Evolutionary conservation across 2,888 invertebrate genomes (phyloP).

Genomic region (Zaprionus obscuricornis): DNA sequence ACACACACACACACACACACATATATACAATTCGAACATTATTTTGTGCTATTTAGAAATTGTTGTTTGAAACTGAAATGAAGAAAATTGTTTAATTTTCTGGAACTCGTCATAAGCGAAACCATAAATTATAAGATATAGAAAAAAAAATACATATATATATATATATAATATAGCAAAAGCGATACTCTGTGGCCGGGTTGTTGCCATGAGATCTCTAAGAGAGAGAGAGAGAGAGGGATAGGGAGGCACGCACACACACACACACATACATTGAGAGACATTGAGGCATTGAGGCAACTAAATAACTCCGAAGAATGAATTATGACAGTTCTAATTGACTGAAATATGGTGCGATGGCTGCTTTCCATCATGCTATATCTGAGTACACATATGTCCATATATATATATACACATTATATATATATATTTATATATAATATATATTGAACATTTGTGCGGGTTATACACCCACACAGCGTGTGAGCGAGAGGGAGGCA

Average conservation of each 20-base stretch:
- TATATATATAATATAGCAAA: conserved; percentile 6
- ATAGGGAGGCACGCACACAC: conserved; percentile 2
- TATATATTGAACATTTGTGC: conserved; percentile 38
- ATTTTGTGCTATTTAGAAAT: conserved; percentile 39
- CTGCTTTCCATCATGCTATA: conserved; percentile 81
- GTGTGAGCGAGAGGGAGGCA: conserved; percentile 13
- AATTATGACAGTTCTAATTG: conserved; percentile 83
- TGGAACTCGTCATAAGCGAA: conserved; percentile 82
- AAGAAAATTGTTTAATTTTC: conserved; percentile 79
- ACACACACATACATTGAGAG: no score
- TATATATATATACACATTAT: conserved; percentile 23
- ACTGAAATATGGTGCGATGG: conserved; percentile 82
- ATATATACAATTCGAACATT: neutral
- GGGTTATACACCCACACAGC: no score
- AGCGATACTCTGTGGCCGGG: conserved; percentile 16
- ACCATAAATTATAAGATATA: conserved; percentile 76
- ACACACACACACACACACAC: conserved; percentile 10
- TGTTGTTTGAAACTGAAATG: conserved; percentile 41
- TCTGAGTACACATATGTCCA: no score
- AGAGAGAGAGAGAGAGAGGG: conserved; percentile 10
- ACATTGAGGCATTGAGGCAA: conserved; percentile 39
- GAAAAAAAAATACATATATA: conserved; percentile 37
- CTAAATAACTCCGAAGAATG: conserved; percentile 81
- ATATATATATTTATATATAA: neutral
- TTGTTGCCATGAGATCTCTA: conserved; percentile 10